A percentile compares a stretch with the other conserved stretches of the same genome.
These are phyloP conservation scores for Stictonetta naevosa DNA, from an alignment of 2,113 vertebrate genomes.

Conservation along the genomic window DNA sequence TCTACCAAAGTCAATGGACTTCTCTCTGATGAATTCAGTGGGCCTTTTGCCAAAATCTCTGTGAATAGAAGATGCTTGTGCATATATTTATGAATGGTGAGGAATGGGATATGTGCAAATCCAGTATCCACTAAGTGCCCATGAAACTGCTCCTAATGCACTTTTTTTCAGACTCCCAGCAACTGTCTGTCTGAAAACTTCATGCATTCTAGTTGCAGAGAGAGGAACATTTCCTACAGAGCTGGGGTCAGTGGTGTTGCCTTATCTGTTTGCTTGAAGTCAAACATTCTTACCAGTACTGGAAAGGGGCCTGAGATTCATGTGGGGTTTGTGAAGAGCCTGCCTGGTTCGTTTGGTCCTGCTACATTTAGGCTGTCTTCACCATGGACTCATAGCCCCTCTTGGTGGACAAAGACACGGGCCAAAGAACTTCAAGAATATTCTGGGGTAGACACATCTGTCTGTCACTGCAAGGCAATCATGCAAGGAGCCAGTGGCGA, in stretches of 20 bases:
- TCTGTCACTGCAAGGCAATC: neutral
- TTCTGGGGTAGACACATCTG: neutral
- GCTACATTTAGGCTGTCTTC: neutral
- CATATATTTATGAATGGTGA: conserved; percentile 45
- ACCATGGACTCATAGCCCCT: neutral
- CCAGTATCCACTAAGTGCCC: neutral
- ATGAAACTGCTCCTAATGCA: neutral
- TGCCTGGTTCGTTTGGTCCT: neutral
- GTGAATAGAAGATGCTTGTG: conserved; percentile 11
- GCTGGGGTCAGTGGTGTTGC: neutral
- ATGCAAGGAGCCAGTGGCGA: neutral
- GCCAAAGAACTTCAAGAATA: neutral
- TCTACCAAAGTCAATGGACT: conserved; percentile 65
- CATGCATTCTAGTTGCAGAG: neutral
- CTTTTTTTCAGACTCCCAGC: neutral
- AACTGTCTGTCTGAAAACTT: neutral
- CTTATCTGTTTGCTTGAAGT: neutral
- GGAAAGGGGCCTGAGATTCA: neutral
- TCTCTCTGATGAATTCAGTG: conserved; percentile 17
- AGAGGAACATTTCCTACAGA: neutral
- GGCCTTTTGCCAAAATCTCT: conserved; percentile 37
- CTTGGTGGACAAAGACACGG: neutral
- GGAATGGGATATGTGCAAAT: neutral
- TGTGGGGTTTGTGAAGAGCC: neutral
- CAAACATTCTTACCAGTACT: neutral